A percentile compares a stretch with the other conserved stretches of the same genome.
Conservation (phyloP, 2,113 vertebrate species). For the Scomber scombrus region DNA sequence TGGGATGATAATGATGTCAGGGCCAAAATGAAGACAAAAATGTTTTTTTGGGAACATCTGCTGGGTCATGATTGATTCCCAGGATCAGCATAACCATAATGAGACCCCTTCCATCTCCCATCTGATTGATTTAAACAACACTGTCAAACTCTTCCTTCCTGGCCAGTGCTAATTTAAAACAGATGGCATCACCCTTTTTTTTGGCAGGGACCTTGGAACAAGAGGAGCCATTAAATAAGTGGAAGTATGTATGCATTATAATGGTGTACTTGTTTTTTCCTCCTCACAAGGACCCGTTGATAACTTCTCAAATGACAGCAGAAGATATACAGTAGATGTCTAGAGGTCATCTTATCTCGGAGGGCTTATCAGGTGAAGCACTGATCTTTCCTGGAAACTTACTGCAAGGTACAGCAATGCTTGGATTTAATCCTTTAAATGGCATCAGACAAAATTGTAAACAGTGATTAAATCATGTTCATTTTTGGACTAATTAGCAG, state of each 20-base stretch:
- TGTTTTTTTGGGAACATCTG: slow-evolving; percentile 44
- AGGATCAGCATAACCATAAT: slow-evolving; percentile 58
- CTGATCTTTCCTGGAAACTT: slow-evolving; percentile 2
- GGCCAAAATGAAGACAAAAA: slow-evolving; percentile 43
- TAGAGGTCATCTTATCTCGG: slow-evolving; percentile 57
- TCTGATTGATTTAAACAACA: slow-evolving; percentile 77
- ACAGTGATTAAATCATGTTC: background rate
- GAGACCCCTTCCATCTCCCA: slow-evolving; percentile 49
- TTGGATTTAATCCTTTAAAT: slow-evolving; percentile 25
- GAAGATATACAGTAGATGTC: slow-evolving; percentile 46
- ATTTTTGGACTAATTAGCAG: slow-evolving; percentile 22
- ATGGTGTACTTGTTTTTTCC: slow-evolving; percentile 63
- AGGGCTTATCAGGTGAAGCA: slow-evolving; percentile 6
- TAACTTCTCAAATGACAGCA: slow-evolving; percentile 69
- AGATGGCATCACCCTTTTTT: slow-evolving; percentile 66
- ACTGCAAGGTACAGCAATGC: background rate
- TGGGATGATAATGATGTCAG: slow-evolving; percentile 33
- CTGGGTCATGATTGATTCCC: slow-evolving; percentile 64
- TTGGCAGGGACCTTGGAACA: slow-evolving; percentile 66
- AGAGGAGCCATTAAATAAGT: slow-evolving; percentile 65
- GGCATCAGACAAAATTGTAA: slow-evolving; percentile 18
- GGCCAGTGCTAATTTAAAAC: slow-evolving; percentile 74
- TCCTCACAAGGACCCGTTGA: slow-evolving; percentile 67
- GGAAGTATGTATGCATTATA: slow-evolving; percentile 67
- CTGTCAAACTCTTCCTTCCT: slow-evolving; percentile 61